Evolutionary conservation across 1,140 invertebrate genomes (phyloP).

Genomic region (Brachionus calyciflorus): DNA sequence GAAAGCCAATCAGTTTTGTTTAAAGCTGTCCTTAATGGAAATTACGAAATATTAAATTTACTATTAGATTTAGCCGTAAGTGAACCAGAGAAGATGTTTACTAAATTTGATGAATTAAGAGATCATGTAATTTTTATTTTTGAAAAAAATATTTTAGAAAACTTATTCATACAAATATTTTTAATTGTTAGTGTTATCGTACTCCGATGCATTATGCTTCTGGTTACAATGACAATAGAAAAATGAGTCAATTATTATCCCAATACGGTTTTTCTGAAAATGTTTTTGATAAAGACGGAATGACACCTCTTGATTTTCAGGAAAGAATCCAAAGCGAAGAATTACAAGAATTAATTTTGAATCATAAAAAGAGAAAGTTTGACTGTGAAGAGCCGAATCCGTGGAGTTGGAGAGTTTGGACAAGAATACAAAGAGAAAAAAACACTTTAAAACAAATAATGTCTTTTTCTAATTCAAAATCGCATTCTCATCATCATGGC

Average conservation of each 20-base stretch:
- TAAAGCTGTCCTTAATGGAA: constrained; percentile 35
- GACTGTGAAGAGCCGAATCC: constrained; percentile 19
- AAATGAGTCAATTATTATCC: constrained; percentile 11
- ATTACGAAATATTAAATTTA: constrained; percentile 21
- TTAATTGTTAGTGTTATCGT: constrained; percentile 30
- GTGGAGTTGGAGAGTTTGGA: constrained; percentile 44
- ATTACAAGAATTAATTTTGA: constrained; percentile 12
- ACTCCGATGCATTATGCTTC: constrained; percentile 42
- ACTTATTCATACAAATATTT: background rate
- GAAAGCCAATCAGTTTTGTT: constrained; percentile 39
- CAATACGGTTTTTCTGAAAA: constrained; percentile 44
- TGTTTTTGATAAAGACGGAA: constrained; percentile 46
- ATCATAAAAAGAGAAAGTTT: constrained; percentile 3
- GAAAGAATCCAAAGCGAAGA: constrained; percentile 41
- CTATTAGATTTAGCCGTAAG: background rate
- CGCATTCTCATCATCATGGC: background rate
- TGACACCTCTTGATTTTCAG: constrained; percentile 44
- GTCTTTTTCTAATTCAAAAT: background rate
- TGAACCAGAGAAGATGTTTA: background rate
- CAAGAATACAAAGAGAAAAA: constrained; percentile 26
- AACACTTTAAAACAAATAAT: constrained; percentile 32
- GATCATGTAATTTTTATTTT: constrained; percentile 14
- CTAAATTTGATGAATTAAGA: constrained; percentile 23
- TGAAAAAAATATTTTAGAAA: too few relatives aligned
- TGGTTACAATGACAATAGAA: constrained; percentile 41